A percentile compares a stretch with the other conserved stretches of the same genome.
Conservation (phyloP, 2,113 vertebrate species). For the Brachypodius melanocephalos region DNA sequence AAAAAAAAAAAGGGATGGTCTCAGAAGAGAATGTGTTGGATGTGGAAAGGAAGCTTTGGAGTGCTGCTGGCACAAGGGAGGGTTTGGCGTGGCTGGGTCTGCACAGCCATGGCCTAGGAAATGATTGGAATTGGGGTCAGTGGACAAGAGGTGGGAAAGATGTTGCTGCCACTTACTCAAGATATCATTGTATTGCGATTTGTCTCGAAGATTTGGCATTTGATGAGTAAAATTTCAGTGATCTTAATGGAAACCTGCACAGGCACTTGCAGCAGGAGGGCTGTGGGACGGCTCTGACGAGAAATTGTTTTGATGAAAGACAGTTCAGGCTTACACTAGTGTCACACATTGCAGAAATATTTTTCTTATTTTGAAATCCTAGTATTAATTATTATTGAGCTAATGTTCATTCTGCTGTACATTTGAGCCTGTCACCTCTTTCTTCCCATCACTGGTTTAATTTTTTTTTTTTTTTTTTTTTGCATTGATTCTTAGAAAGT, state of each 20-base stretch:
- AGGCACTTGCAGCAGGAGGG: background rate
- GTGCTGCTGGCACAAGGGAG: background rate
- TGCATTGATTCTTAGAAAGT: background rate
- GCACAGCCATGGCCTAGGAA: background rate
- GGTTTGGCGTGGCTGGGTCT: background rate
- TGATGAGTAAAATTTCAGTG: background rate
- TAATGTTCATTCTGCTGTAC: background rate
- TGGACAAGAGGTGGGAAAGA: background rate
- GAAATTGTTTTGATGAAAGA: background rate
- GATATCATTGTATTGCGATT: background rate
- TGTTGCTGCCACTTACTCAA: background rate
- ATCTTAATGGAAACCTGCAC: background rate
- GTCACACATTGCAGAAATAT: background rate
- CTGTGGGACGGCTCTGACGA: background rate
- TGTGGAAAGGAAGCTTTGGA: background rate
- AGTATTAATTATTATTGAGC: background rate
- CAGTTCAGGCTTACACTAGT: background rate
- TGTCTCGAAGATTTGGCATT: background rate
- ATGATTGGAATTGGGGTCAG: background rate
- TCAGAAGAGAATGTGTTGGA: background rate
- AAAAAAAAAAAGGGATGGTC: background rate
- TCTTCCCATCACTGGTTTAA: background rate
- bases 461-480: background rate
- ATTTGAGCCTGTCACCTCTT: background rate
- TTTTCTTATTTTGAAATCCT: background rate